phyloP scores from a whole-genome alignment of 2,113 vertebrate species.

The Hemibagrus wyckioides region DNA sequence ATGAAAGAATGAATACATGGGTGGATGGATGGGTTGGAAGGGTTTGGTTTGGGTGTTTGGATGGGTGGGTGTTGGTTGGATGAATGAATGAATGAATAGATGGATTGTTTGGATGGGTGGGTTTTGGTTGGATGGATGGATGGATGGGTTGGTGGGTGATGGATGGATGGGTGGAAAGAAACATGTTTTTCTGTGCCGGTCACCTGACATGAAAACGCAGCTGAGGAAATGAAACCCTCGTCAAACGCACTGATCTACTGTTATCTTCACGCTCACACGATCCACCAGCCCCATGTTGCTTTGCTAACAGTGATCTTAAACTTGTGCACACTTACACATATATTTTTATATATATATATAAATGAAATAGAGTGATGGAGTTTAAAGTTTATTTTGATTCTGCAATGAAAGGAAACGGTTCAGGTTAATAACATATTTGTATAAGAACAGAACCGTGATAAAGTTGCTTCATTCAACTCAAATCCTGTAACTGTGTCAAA shows the following conservation, averaged over 20 bases:
- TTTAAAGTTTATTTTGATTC: neutral
- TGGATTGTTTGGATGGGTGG: too few species aligned
- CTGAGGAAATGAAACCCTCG: neutral
- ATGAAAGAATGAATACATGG: too few species aligned
- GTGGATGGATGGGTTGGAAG: too few species aligned
- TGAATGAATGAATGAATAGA: too few species aligned
- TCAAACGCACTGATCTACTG: neutral
- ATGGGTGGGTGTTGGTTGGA: too few species aligned
- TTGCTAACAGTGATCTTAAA: neutral
- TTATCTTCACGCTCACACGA: neutral
- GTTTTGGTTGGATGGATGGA: too few species aligned
- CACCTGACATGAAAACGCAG: neutral
- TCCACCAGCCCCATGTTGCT: neutral
- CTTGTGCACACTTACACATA: neutral
- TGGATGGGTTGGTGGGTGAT: too few species aligned
- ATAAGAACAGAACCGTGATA: neutral
- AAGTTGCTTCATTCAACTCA: neutral
- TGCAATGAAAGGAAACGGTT: neutral
- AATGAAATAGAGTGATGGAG: neutral
- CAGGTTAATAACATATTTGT: neutral
- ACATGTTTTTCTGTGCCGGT: neutral
- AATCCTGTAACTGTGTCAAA: neutral
- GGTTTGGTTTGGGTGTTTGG: too few species aligned
- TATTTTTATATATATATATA: neutral
- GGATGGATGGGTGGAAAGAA: neutral